Evolutionary conservation across 2,888 invertebrate species (phyloP), one percentile per base, ranked within the genome.

Genomic region (Cheilosia impressa): DNA sequence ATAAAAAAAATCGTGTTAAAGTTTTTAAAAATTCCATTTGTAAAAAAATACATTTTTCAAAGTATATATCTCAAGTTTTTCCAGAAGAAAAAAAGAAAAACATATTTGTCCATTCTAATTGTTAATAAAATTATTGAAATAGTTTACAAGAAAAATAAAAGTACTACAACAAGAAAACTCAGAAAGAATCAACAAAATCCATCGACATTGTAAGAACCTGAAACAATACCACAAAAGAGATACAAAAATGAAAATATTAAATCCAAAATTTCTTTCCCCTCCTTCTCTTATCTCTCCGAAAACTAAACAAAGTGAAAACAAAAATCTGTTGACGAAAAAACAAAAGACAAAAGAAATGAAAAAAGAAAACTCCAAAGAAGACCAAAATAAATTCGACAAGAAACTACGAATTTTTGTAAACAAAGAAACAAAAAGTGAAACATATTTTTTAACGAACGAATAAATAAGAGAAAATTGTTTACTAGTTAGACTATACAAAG

Each of bases 41-140:
- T 77, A 85, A 81, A 77, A 73, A 79, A 71, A 52, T 58, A 69
- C 83, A 83, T 83, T 78, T 78, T 66, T 77, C 62, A 77, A 81
- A 80, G 50, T 71, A 76, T 77, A 77, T 76, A 76, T 76, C 66
- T 81, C 69, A 85, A 65, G 71, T 78, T 87, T 87, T 77, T 69
- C 52, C 62, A 68, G 45, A 66, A 82, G 60, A 58, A 24, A 38
- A 38, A 38, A 69, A 15, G 27, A 72, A 82, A 78, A 63, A 13
- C 66, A 73, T 76, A 87, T 82, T 87, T 87, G 81, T 82, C 87
- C 87, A 87, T 78, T 82, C 87, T 87, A 73, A 87, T 71, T 81
- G 85, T 81, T 87, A 87, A 79, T 58, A 71, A 62, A 73, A 73
- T 68, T 69, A 68, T 65, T 41, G 34, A 79, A 84, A 79, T 75